Evolutionary conservation across 1,140 invertebrate species (phyloP).

Genomic region (Drosophila baimaii): DNA sequence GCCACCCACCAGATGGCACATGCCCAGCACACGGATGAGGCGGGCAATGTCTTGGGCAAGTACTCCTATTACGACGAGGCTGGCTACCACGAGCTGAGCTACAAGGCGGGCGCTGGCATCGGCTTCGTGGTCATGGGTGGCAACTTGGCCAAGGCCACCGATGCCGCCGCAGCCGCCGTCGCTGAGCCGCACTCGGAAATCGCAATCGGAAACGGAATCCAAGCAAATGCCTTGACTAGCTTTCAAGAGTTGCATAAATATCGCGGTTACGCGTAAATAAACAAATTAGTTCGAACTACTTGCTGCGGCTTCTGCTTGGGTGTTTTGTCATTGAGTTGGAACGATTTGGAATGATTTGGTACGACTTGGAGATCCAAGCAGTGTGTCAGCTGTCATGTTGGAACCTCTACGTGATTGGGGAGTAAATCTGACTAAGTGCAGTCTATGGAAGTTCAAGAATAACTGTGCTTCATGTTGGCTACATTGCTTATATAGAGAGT

Average conservation of each 20-base stretch:
- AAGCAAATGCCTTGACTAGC: constrained; percentile 47
- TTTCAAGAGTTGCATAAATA: constrained; percentile 53
- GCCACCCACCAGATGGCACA: constrained; percentile 86
- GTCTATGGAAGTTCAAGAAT: not conserved
- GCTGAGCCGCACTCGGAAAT: constrained; percentile 30
- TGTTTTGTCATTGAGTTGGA: constrained; percentile 18
- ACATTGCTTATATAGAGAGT: not conserved
- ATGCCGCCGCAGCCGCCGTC: constrained; percentile 1
- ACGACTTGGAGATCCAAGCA: constrained; percentile 22
- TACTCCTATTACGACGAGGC: constrained; percentile 89
- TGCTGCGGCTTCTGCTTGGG: constrained; percentile 19
- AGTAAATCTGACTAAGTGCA: not conserved
- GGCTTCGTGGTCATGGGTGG: constrained; percentile 77
- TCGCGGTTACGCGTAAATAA: constrained; percentile 47
- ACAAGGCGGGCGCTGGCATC: constrained; percentile 73
- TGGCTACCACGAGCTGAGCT: constrained; percentile 74
- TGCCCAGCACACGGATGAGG: constrained; percentile 88
- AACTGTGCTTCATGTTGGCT: not conserved
- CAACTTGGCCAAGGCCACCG: constrained; percentile 64
- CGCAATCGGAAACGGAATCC: constrained; percentile 38
- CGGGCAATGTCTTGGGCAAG: constrained; percentile 88
- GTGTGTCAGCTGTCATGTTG: constrained; percentile 43
- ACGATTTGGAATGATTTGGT: constrained; percentile 22
- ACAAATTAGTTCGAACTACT: constrained; percentile 20
- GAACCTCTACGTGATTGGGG: constrained; percentile 32